These are phyloP conservation scores for Rhysida immarginata DNA, from an alignment of 1,140 invertebrate genomes.

Conservation along the genomic window DNA sequence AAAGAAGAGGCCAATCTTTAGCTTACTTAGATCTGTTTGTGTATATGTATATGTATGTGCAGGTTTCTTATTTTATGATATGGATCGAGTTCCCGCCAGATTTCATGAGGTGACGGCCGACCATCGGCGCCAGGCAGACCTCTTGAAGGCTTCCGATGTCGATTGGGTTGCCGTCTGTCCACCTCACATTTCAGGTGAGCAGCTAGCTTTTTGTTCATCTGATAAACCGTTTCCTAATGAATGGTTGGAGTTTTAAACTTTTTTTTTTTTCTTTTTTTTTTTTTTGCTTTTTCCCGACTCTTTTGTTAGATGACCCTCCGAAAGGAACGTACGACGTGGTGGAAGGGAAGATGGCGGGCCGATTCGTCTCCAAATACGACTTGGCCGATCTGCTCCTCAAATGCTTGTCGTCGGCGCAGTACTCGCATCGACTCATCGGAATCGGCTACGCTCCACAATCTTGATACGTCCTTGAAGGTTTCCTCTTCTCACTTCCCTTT, in stretches of 20 bases:
- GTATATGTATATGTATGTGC: too few relatives aligned
- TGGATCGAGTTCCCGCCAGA: conserved; percentile 49
- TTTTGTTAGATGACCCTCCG: conserved; percentile 16
- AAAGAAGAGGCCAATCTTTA: too few relatives aligned
- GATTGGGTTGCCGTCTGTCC: conserved; percentile 64
- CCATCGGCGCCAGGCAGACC: conserved; percentile 56
- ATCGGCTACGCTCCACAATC: conserved; percentile 32
- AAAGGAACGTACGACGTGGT: conserved; percentile 35
- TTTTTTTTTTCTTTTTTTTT: conserved; percentile 6
- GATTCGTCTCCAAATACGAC: conserved; percentile 52
- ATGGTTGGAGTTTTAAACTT: neutral
- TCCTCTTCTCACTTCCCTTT: too few relatives aligned
- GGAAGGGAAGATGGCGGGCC: conserved; percentile 43
- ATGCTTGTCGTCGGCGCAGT: conserved; percentile 43
- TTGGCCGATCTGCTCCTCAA: conserved; percentile 59
- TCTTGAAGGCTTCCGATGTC: conserved; percentile 42
- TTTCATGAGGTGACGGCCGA: conserved; percentile 57
- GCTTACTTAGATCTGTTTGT: too few relatives aligned
- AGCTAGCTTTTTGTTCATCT: neutral
- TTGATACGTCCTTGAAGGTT: too few relatives aligned
- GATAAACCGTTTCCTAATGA: neutral
- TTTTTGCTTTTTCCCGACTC: neutral
- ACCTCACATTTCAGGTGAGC: conserved; percentile 57
- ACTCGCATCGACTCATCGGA: conserved; percentile 49
- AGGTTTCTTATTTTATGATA: conserved; percentile 59